Base-by-base conservation (phyloP, 2,797 vertebrate genomes). In the Loris lydekkerianus region DNA sequence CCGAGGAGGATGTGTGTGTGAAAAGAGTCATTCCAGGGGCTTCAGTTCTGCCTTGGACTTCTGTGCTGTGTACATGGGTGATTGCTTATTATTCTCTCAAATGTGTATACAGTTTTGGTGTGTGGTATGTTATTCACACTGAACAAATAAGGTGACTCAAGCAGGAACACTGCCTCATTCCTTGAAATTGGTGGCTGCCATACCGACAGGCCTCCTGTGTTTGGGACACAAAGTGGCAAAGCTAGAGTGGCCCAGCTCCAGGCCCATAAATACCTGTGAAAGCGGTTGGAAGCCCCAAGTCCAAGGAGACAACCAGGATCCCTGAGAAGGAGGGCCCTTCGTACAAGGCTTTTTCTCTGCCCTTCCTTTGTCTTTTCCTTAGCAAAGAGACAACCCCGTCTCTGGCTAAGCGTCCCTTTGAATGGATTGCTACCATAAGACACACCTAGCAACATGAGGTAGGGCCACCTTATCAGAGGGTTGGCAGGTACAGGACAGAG, bases 391-490 rank as follows among this genome's bases (percentile, higher is more conserved):
- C 43, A 46, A 10, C 43, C 53, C 75, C 21, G 20, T 73, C 49
- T 61, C 81, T 40, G 34, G 73, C 72, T 53, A 60, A 65, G 46
- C 2, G 49, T 78, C 77, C 25, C 91, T 86, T 83, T 8, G 1
- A 88, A 90, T 96, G 27, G 8, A 43, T 20, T 43, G 65, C 81
- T 85, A 21, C 81, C 53, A 5, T 14, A 23, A 49, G 60, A 80
- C 88, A 97, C 87, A 80, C 95, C 93, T 72, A 87, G 93, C 84
- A 56, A 63, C 6, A 0, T 4, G 40, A 93, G 88, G 93, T 0
- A 34, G 83, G 82, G 93, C 87, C 18, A 0, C 43, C 86, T 96
- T 97, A 95, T 97, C 93, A 18, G 82, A 1, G 14, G 95, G 46
- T 49, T 3, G 56, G 65, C 83, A 67, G 96, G 96, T 67, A 58